Base-by-base conservation (phyloP, 2,113 vertebrate genomes). In the Indicator maculatus region DNA sequence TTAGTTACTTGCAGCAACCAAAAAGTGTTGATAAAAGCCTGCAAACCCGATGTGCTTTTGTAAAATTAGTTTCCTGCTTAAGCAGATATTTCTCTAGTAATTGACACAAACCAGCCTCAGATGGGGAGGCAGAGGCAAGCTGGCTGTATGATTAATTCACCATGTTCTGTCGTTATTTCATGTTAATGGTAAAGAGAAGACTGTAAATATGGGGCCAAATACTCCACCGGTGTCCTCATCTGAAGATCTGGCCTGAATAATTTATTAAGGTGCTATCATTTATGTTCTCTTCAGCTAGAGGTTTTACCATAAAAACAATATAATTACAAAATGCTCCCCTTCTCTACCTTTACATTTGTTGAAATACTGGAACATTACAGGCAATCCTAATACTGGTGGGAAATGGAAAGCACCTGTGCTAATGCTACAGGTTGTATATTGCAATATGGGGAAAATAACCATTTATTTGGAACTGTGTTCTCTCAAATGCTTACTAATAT, bases 21-120 rank as follows among this genome's bases (percentile, higher is more conserved):
- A 85, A 93, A 95, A 88, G 74, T 94, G 93, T 93, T 90, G 93
- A 95, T 76, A 87, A 79, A 84, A 86, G 70, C 91, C 77, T 8
- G 10, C 4, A 11, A 88, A 90, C 38, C 33, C 86, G 47, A 12
- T 78, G 65, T 72, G 85, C 76, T 84, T 93, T 79, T 77, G 88
- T 82, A 72, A 83, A 93, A 96, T 83, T 63, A 47, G 83, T 88
- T 96, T 95, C 91, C 94, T 94, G 67, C 90, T 88, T 86, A 81
- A 73, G 83, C 80, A 91, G 94, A 55, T 95, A 90, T 90, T 95
- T 93, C 86, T 90, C 18, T 53, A 36, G 73, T 93, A 95, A 95
- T 95, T 95, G 94, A 95, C 90, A 94, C 55, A 90, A 91, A 78
- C 52, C 91, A 90, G 73, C 63, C 58, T 93, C 30, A 36, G 86